Base-by-base conservation (phyloP, 1,140 invertebrate species). In the Hypsibius dujardini region DNA sequence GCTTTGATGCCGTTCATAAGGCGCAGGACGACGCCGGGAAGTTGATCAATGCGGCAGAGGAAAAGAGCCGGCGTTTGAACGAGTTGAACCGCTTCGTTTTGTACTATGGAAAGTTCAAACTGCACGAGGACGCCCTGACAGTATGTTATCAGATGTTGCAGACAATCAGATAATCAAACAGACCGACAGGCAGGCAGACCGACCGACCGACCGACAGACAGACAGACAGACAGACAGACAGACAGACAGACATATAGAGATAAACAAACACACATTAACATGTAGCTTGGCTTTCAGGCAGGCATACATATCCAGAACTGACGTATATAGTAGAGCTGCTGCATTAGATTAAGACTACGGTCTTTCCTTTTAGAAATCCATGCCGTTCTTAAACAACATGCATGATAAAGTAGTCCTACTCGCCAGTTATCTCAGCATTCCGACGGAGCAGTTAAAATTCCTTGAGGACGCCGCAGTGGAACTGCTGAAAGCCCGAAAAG, bases 381-480 rank as follows among this genome's bases (percentile, higher is more conserved):
- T 50, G 40, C 70, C 56, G 3, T 70, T 70, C 70, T n/a, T 70
- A 7, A 42, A 47, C n/a, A 70, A 70, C 40, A 47, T 45, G 12
- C 14, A 70, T 7, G 47, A 3, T 7, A 73, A 73, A 42, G 60
- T 46, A 7, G 46, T 47, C 47, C 71, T 7, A n/a, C 59, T 72
- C 7, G 72, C 46, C 45, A 47, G 14, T 72, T 72, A n/a, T 46
- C 2, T 72, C 50, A 46, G 46, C 3, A 46, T 70, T n/a, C n/a
- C 47, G 3, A 71, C 74, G 69, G 47, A 72, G 28, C 70, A 77
- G 46, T 81, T 80, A 2, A 78, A 80, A 74, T 87, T 87, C 79
- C 82, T 87, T 12, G 85, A 86, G 76, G 84, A 86, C 75, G 85
- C 85, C 59, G 82, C 86, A 2, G 78, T 83, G 70, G 85, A 87